Evolutionary conservation across 1,140 invertebrate species (phyloP), one percentile per base, ranked within the genome.

Genomic region (Anastatus disparis): DNA sequence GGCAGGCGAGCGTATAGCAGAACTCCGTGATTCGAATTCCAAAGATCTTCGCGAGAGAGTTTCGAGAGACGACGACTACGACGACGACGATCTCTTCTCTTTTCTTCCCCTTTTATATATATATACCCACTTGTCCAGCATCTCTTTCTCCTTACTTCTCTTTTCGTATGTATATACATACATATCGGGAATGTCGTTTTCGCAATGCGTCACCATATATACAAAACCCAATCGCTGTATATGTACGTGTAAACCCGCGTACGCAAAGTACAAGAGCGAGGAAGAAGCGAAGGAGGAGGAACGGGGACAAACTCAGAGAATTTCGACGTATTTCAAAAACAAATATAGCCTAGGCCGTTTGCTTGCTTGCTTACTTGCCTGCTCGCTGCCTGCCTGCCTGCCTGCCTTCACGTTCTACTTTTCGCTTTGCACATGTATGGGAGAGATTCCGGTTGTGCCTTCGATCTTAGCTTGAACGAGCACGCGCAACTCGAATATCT

Each of bases 311-410:
- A 22, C 12, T 20, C 62, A 10, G 27, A 17, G 55, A 59, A 68
- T 59, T 66, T 59, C 44, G 31, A 68, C 55, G 66, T 58, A 59
- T 59, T 68, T 68, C 55, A 59, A 59, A 68, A 68, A 59, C 66
- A 61, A 59, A 68, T 68, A 68, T 48, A 46, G 44, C 31, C 48
- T 35, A 35, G 31, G 31, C 31, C 31, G 31, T 10, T n/a, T n/a
- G n/a, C n/a, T n/a, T n/a, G n/a, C n/a, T n/a, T n/a, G n/a, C n/a
- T n/a, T n/a, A n/a, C n/a, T n/a, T n/a, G 12, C 53, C 26, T 10
- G 42, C 12, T 1, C 31, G 38, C 26, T 40, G 50, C n/a, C n/a
- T n/a, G n/a, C n/a, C n/a, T n/a, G n/a, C n/a, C n/a, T n/a, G 12
- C 53, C 26, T 10, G 42, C 12, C 1, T 20, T 24, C 26, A 35